phyloP scores from a whole-genome alignment of 2,888 invertebrate species.

The Schizaphis graminum region DNA sequence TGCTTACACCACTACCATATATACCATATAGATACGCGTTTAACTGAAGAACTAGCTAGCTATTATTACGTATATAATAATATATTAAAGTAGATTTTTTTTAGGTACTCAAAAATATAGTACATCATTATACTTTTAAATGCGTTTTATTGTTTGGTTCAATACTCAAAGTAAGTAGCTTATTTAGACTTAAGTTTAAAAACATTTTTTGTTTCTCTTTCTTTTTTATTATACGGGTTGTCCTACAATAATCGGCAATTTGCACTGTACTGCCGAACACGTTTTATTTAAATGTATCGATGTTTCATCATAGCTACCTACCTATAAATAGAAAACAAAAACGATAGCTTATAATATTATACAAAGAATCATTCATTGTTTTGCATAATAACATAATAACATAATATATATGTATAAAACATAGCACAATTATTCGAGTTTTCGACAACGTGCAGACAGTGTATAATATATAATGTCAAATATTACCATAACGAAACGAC shows the following conservation, averaged over 20 bases:
- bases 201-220: neutral
- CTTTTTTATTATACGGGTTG: neutral
- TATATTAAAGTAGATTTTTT: neutral
- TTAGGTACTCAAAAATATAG: neutral
- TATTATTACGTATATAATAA: neutral
- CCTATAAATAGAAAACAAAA: neutral
- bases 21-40: neutral
- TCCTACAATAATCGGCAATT: neutral
- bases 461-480: neutral
- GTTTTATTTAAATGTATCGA: constrained; percentile 3
- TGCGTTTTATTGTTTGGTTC: neutral
- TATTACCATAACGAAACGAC: neutral
- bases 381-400: neutral
- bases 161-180: neutral
- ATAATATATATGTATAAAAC: neutral
- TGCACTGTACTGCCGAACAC: neutral
- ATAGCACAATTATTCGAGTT: constrained; percentile 10
- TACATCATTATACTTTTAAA: neutral
- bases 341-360: neutral
- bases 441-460: constrained; percentile 13
- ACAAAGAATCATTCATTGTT: constrained; percentile 23
- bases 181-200: neutral
- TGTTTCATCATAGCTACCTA: neutral
- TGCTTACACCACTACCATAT: neutral
- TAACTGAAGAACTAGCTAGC: neutral